Percentiles rank a stretch among this genome's conserved stretches.
These are phyloP conservation scores for Drosophila rhopaloa DNA, from an alignment of 1,140 invertebrate genomes.

Conservation along the genomic window DNA sequence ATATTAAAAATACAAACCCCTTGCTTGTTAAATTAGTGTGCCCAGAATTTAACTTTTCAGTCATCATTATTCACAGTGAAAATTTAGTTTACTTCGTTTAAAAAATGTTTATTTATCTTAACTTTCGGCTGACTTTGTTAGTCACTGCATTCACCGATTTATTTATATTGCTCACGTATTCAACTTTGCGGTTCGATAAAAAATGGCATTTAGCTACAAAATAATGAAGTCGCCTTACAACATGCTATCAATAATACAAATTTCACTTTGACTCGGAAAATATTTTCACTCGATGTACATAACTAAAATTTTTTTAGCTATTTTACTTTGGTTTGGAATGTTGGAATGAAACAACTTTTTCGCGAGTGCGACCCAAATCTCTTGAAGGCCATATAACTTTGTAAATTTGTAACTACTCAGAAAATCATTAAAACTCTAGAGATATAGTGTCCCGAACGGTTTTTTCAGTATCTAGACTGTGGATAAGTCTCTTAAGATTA, in stretches of 20 bases:
- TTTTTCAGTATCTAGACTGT: too few species aligned
- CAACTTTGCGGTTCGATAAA: slow-evolving; percentile 35
- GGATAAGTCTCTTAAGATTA: too few species aligned
- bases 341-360: slow-evolving; percentile 14
- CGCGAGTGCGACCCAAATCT: too few species aligned
- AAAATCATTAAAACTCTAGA: too few species aligned
- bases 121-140: slow-evolving; percentile 19
- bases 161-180: slow-evolving; percentile 43
- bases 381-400: too few species aligned
- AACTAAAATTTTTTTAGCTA: background rate
- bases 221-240: slow-evolving; percentile 67
- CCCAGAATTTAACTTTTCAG: slow-evolving; percentile 87
- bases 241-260: slow-evolving; percentile 77
- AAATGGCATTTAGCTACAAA: slow-evolving; percentile 52
- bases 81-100: slow-evolving; percentile 24
- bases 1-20: slow-evolving; percentile 83
- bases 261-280: slow-evolving; percentile 32
- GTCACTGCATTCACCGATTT: slow-evolving; percentile 26
- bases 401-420: too few species aligned
- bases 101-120: slow-evolving; percentile 43
- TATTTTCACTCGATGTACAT: slow-evolving; percentile 16
- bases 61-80: slow-evolving; percentile 85
- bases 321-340: slow-evolving; percentile 4
- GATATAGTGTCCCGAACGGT: too few species aligned
- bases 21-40: slow-evolving; percentile 86